Base-by-base conservation (phyloP, 2,797 vertebrate genomes). In the Typhlichthys eigenmanni region DNA sequence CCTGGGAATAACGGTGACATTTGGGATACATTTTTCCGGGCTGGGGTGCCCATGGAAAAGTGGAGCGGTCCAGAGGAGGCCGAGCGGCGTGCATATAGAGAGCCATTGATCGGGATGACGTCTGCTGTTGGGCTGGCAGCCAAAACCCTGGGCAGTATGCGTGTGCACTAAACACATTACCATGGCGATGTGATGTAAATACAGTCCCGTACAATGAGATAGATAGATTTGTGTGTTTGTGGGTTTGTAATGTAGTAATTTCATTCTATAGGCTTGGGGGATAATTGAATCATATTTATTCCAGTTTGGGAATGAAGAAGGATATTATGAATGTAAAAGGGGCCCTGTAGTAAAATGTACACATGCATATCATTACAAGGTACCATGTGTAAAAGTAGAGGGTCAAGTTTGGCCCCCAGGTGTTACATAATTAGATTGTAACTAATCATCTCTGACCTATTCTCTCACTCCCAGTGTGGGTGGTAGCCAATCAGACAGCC, bases 1-100 rank as follows among this genome's bases (percentile, higher is more conserved):
- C 69, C 64, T 19, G 9, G 50, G 75, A 74, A 77, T 78, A 77
- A 72, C 57, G 69, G 80, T 91, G 91, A 91, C 91, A 91, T 92
- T 93, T 91, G 76, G 58, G 64, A 69, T 66, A 63, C n/a, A 62
- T 78, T 87, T 88, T 74, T 88, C 74, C 83, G 81, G 43, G 34
- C 69, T 34, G 72, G 87, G 88, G 87, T 81, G 75, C 9, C 9
- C 38, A 81, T 89, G 88, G 85, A 89, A 84, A 4, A 85, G 75
- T 6, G 0, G 64, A 74, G 68, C 47, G 55, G n/a, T 60, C 68
- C n/a, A 59, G 75, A 79, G 79, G 76, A 71, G 66, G 12, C n/a
- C 1, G 45, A 14, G 10, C 1, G 59, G 50, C 34, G 13, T 0
- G 45, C 7, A 47, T 70, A 81, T 69, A 78, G 68, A 75, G 60